phyloP scores from a whole-genome alignment of 2,113 vertebrate species.

The Diadophis punctatus region DNA sequence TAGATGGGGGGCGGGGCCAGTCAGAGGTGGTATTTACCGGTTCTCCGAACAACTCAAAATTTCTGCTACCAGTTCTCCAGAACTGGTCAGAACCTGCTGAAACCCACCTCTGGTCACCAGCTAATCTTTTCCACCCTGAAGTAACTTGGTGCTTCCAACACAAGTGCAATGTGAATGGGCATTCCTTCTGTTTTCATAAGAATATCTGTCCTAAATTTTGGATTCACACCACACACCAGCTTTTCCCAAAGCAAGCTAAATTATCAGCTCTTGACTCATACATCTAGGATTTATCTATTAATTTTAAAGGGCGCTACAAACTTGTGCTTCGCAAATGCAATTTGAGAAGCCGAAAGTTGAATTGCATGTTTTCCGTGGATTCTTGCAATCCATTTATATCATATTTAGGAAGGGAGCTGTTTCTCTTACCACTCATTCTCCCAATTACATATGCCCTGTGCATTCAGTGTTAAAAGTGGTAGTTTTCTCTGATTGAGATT shows the following conservation, averaged over 20 bases:
- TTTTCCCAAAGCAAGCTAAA: background rate
- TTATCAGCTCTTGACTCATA: background rate
- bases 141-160: background rate
- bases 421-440: background rate
- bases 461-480: constrained; percentile 35
- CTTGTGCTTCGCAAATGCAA: background rate
- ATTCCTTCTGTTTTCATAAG: background rate
- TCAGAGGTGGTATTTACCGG: too few species aligned
- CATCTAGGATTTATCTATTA: background rate
- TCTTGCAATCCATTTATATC: background rate
- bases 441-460: constrained; percentile 5
- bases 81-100: too few species aligned
- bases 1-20: too few species aligned
- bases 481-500: constrained; percentile 42
- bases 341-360: background rate
- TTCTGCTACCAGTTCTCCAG: too few species aligned
- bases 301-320: background rate
- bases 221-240: too few species aligned
- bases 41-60: too few species aligned
- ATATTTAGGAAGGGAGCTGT: background rate
- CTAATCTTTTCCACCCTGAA: background rate
- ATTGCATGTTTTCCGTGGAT: background rate
- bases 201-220: background rate
- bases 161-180: background rate
- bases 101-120: background rate